Evolutionary conservation across 2,888 invertebrate species (phyloP), one percentile per base, ranked within the genome.

Genomic region (Ptycholaimellus sp.): DNA sequence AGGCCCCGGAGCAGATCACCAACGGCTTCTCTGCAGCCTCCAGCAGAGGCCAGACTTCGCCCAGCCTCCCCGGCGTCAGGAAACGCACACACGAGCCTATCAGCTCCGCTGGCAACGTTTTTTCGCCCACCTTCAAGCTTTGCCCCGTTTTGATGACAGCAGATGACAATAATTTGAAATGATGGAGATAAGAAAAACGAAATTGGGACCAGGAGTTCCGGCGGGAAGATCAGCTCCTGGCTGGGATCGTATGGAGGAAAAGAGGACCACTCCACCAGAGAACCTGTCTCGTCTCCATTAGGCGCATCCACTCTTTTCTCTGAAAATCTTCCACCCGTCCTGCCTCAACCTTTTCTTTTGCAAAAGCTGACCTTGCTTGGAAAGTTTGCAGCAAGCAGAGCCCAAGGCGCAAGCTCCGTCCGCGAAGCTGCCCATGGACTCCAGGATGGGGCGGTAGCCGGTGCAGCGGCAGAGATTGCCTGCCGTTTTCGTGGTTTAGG

Each of bases 221-320:
- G 76, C 18, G 83, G 85, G 53, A 83, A 85, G 47, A 83, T 81
- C 3, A 77, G 73, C 60, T 85, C 83, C 59, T 82, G 82, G 0
- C 72, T 67, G 1, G 73, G 65, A 63, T 80, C 74, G 45, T 74
- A 74, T 0, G 35, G 35, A 14, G n/a, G 28, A 4, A 29, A n/a
- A n/a, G 33, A n/a, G 6, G n/a, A 19, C 25, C 20, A 16, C 11
- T 14, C 14, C 9, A 33, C 9, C 69, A 70, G 70, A 60, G 47
- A 42, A 68, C n/a, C 31, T 35, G 3, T 39, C 35, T 7, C 44
- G 39, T 17, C 37, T 33, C 20, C 37, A 32, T 3, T 17, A 19
- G 22, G 27, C 17, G 7, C 23, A 22, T 6, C 23, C 23, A 22
- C n/a, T 36, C 36, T 6, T 42, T 41, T 13, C 31, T 34, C 9